A percentile compares a stretch with the other conserved stretches of the same genome.
These are phyloP conservation scores for Leptura quadrifasciata DNA, from an alignment of 2,888 invertebrate species.

Conservation along the genomic window DNA sequence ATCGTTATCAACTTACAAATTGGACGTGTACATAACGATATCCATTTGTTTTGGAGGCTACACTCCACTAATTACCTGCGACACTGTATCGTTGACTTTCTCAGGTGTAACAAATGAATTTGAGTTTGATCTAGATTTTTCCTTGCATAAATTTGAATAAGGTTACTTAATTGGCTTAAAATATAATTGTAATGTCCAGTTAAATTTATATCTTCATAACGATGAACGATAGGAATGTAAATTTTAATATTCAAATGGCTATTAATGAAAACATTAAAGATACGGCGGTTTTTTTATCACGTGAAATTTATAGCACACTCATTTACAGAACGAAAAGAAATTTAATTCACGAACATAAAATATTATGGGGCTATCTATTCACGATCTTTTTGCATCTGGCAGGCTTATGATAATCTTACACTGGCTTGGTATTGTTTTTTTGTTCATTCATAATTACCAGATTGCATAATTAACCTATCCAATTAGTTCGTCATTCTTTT, in stretches of 20 bases:
- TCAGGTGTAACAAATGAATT: conserved; percentile 24
- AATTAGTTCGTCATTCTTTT: too few species aligned
- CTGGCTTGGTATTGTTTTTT: too few species aligned
- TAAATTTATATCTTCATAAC: conserved; percentile 2
- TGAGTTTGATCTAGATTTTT: not conserved
- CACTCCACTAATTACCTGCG: conserved; percentile 19
- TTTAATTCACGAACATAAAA: not conserved
- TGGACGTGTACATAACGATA: conserved; percentile 35
- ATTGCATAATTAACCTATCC: too few species aligned
- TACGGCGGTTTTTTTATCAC: not conserved
- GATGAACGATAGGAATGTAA: not conserved
- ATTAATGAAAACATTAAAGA: conserved; percentile 3
- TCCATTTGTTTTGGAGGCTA: conserved; percentile 36
- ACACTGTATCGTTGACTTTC: conserved; percentile 6
- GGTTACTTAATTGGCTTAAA: not conserved
- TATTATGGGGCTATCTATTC: not conserved
- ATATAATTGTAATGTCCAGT: not conserved
- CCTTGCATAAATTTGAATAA: not conserved
- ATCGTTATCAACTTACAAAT: conserved; percentile 40
- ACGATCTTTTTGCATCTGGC: not conserved
- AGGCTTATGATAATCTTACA: not conserved
- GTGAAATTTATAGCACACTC: not conserved
- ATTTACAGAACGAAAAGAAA: not conserved
- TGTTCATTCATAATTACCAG: too few species aligned
- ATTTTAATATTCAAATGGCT: conserved; percentile 2